Evolutionary conservation across 1,140 invertebrate species (phyloP).

Genomic region (Heliconius nattereri): DNA sequence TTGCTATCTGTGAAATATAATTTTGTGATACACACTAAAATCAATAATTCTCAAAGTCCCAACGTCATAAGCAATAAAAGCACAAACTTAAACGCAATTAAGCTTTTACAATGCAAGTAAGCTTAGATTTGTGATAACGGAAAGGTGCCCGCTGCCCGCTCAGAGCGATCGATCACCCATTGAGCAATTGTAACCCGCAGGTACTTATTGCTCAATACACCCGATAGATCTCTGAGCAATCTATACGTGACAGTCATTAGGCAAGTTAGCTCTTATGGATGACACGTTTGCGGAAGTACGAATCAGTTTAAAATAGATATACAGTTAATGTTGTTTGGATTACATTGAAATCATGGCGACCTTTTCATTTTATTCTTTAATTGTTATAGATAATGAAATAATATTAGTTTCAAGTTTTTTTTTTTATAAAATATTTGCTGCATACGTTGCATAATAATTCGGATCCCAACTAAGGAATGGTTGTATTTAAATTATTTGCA

Average conservation of each 20-base stretch:
- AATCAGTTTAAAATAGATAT: slow-evolving; percentile 28
- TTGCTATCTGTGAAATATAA: background rate
- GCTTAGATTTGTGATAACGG: slow-evolving; percentile 34
- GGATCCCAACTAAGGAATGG: too few relatives aligned
- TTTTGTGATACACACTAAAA: background rate
- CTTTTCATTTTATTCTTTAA: background rate
- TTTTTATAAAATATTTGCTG: too few relatives aligned
- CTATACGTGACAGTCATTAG: slow-evolving; percentile 35
- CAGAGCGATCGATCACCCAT: slow-evolving; percentile 40
- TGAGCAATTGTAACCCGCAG: slow-evolving; percentile 46
- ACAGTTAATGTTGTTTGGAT: slow-evolving; percentile 25
- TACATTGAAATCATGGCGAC: slow-evolving; percentile 4
- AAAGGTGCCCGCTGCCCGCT: slow-evolving; percentile 34
- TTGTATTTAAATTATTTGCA: too few relatives aligned
- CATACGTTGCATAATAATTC: too few relatives aligned
- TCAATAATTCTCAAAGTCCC: background rate
- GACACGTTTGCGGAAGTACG: slow-evolving; percentile 39
- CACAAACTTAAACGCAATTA: slow-evolving; percentile 15
- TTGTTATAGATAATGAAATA: too few relatives aligned
- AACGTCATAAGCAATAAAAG: background rate
- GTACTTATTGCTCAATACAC: slow-evolving; percentile 39
- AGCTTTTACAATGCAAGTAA: slow-evolving; percentile 15
- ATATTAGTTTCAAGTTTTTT: background rate
- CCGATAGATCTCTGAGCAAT: slow-evolving; percentile 39
- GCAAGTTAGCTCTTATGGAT: slow-evolving; percentile 31